Evolutionary conservation across 2,797 vertebrate genomes (phyloP).

Genomic region (Galagoides demidoff): DNA sequence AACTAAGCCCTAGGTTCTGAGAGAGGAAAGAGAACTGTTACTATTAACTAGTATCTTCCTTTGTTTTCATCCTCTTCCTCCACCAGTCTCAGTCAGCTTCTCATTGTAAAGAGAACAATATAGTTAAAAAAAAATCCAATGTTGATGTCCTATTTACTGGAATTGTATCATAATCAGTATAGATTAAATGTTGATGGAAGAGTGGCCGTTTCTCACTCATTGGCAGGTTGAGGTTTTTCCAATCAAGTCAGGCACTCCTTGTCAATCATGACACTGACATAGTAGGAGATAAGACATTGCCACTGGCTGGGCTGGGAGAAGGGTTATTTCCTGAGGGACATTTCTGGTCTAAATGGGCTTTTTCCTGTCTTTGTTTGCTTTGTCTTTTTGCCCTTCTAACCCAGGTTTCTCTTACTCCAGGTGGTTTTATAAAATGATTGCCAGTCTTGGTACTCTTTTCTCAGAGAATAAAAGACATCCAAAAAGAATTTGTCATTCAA

Average conservation of each 20-base stretch:
- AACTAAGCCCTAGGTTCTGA: neutral
- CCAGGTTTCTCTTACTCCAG: neutral
- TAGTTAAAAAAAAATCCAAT: slow-evolving; percentile 41
- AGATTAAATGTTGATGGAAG: slow-evolving; percentile 38
- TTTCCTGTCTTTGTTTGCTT: neutral
- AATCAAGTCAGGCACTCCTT: neutral
- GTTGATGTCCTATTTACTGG: neutral
- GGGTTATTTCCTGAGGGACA: slow-evolving; percentile 14
- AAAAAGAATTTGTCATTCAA: slow-evolving; percentile 22
- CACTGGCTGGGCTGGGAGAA: neutral
- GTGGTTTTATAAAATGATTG: slow-evolving; percentile 40
- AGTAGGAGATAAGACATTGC: neutral
- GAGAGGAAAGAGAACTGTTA: neutral
- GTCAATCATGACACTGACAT: neutral
- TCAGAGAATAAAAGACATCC: slow-evolving; percentile 25
- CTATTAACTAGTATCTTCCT: neutral
- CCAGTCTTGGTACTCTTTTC: neutral
- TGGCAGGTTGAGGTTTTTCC: neutral
- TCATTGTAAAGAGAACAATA: neutral
- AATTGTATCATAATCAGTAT: slow-evolving; percentile 10
- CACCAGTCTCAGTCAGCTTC: neutral
- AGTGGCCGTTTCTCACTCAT: neutral
- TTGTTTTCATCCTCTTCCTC: neutral
- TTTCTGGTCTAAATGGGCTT: neutral
- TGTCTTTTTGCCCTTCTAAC: neutral